Conservation (phyloP, 2,797 vertebrate species). For the Hypotaenidia okinawae region DNA sequence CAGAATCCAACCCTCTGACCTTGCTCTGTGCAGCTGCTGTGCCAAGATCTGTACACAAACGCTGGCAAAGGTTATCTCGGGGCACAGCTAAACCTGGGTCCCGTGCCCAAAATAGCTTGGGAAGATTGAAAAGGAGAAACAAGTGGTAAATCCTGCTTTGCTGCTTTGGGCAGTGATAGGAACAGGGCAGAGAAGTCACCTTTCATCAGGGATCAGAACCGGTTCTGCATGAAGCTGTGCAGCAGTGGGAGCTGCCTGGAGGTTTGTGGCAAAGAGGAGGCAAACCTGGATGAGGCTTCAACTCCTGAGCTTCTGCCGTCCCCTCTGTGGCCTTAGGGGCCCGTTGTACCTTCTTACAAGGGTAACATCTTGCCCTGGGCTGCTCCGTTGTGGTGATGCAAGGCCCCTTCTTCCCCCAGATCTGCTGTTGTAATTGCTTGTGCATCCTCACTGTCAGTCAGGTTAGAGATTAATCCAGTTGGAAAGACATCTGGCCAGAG, state of each 20-base stretch:
- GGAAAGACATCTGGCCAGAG: not conserved
- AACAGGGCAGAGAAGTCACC: not conserved
- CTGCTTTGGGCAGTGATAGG: not conserved
- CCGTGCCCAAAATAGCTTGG: not conserved
- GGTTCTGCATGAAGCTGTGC: not conserved
- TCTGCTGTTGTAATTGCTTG: not conserved
- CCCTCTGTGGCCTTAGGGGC: not conserved
- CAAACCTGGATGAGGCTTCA: not conserved
- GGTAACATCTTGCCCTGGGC: not conserved
- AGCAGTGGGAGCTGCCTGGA: not conserved
- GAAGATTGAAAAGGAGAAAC: slow-evolving; percentile 17
- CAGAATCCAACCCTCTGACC: not conserved
- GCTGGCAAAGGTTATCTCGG: slow-evolving; percentile 42
- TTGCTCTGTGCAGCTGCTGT: accelerated
- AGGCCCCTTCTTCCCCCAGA: not conserved
- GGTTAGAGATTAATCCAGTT: not conserved
- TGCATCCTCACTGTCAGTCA: accelerated
- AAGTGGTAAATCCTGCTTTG: not conserved
- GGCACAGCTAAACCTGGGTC: slow-evolving; percentile 5
- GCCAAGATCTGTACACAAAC: not conserved
- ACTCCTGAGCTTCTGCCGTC: not conserved
- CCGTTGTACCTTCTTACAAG: not conserved
- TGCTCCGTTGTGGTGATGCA: not conserved
- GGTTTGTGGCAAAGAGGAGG: not conserved
- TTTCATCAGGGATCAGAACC: not conserved